phyloP scores from a whole-genome alignment of 2,113 vertebrate species.

The Sclerurus mexicanus region DNA sequence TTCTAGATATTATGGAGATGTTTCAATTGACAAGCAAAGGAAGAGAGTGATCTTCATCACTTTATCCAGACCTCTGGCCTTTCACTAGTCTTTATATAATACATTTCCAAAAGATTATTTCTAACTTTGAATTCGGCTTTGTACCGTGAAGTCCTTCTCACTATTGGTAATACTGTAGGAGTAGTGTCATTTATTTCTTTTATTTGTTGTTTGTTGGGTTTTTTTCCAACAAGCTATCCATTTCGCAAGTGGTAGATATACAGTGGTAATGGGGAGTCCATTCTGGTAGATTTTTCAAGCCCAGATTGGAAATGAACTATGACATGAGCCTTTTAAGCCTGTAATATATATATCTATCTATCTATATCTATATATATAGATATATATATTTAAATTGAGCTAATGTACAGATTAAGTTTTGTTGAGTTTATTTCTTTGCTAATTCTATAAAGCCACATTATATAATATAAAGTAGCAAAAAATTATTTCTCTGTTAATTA shows the following conservation, averaged over 20 bases:
- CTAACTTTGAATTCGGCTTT: conserved; percentile 19
- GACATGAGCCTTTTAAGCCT: conserved; percentile 69
- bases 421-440: conserved; percentile 64
- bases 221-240: neutral
- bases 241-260: neutral
- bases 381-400: conserved; percentile 69
- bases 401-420: conserved; percentile 73
- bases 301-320: conserved; percentile 72
- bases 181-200: neutral
- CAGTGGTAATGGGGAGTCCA: conserved; percentile 29
- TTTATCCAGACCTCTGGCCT: neutral
- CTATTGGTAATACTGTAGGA: neutral
- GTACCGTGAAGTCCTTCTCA: neutral
- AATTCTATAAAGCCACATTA: conserved; percentile 70
- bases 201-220: neutral
- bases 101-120: neutral
- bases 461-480: conserved; percentile 60
- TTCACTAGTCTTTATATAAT: neutral
- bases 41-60: neutral
- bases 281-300: conserved; percentile 48
- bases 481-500: conserved; percentile 51
- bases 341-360: conserved; percentile 54
- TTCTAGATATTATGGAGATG: neutral
- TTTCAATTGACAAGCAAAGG: neutral
- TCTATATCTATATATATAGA: neutral